These are phyloP conservation scores for Penaeus monodon DNA, from an alignment of 2,888 invertebrate genomes.

Conservation along the genomic window DNA sequence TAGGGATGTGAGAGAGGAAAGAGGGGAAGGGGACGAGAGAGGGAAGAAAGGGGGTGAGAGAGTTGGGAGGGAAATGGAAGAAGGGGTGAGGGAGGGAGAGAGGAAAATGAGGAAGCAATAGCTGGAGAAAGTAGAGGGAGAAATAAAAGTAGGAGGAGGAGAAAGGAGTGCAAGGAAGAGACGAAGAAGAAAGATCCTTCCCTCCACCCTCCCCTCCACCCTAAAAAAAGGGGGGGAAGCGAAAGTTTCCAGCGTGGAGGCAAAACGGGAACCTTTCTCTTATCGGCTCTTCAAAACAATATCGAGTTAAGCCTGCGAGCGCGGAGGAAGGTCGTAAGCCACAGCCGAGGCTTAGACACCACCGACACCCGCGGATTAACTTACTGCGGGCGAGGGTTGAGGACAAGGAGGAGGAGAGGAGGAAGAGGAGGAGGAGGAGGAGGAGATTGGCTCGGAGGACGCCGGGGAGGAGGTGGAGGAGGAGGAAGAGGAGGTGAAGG, in stretches of 20 bases:
- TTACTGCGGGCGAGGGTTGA: neutral
- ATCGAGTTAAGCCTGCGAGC: constrained; percentile 41
- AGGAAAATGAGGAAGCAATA: neutral
- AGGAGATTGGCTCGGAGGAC: neutral
- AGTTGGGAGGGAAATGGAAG: neutral
- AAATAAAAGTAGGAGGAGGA: too few species aligned
- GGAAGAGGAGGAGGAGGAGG: neutral
- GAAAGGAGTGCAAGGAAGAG: neutral
- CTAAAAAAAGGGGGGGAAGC: neutral
- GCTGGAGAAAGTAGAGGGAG: neutral
- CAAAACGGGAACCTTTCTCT: constrained; percentile 28
- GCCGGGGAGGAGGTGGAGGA: neutral
- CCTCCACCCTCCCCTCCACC: too few species aligned
- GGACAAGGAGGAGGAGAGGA: neutral
- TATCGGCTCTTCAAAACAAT: constrained; percentile 46
- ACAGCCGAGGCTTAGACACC: constrained; percentile 6
- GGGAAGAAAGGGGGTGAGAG: neutral
- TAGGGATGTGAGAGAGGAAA: neutral
- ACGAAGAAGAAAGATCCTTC: neutral
- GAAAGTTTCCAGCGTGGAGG: constrained; percentile 14
- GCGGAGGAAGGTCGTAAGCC: neutral
- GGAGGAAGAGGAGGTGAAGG: neutral
- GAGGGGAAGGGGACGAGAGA: neutral
- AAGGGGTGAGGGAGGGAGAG: neutral
- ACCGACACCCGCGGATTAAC: constrained; percentile 6